Base-by-base conservation (phyloP, 2,797 vertebrate genomes). In the Melopsittacus undulatus region DNA sequence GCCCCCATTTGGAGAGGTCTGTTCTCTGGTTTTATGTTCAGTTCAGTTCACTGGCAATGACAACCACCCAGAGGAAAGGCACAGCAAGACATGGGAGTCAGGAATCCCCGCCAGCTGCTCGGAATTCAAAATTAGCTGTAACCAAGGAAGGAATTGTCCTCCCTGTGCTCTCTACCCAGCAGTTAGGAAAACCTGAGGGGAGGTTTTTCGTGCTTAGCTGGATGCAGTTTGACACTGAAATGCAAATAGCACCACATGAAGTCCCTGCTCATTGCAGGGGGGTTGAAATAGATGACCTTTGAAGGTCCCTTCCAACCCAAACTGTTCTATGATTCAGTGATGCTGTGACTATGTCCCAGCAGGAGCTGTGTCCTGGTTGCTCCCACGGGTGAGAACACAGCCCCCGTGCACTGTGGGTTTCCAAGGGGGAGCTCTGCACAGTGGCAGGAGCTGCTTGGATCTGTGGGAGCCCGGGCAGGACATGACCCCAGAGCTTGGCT, bases 381-480 rank as follows among this genome's bases (percentile, higher is more conserved):
- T 64, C 52, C 67, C 24, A 16, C 0, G 4, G 15, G 21, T 13
- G 32, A 2, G 1, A 0, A 2, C 19, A 10, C n/a, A n/a, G 57
- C 20, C 54, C 43, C 18, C 0, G 1, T 1, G 27, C 40, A 51
- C 8, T 7, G 32, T 0, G 0, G 24, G 16, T 20, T 77, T 29
- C 51, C 54, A 34, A 0, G 0, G 5, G 29, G 49, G 11, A 64
- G 16, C 48, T 26, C 66, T 30, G 49, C 52, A 30, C 38, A 45
- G 80, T 40, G 5, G 17, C 2, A 1, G 57, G 24, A 81, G 42
- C n/a, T 9, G 42, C 61, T 74, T 34, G 22, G 59, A 45, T 5
- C 19, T 13, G 7, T 0, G 40, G 40, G 23, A 72, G 49, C 20
- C 10, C 3, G 13, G 2, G 26, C 11, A 78, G 87, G 77, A 22